Evolutionary conservation across 2,113 vertebrate species (phyloP).

Genomic region (Alligator sinensis): DNA sequence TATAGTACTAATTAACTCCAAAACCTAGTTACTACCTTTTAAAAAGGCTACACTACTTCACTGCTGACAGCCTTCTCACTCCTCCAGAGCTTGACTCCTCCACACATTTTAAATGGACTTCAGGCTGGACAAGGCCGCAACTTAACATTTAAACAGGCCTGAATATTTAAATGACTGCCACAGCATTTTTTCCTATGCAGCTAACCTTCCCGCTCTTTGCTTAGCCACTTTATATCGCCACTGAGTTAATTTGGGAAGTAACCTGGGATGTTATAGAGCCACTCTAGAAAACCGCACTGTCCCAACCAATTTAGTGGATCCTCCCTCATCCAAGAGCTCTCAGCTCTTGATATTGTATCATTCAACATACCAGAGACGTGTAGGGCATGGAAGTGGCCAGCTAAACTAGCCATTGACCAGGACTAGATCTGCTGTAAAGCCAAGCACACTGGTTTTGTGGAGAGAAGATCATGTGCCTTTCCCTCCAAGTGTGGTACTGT

Average conservation of each 20-base stretch:
- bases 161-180: background rate
- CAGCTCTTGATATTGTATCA: background rate
- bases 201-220: too few species aligned
- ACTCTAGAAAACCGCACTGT: background rate
- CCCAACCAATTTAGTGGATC: constrained; percentile 49
- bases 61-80: background rate
- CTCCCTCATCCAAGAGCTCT: background rate
- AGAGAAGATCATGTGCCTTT: background rate
- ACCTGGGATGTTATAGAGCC: too few species aligned
- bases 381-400: background rate
- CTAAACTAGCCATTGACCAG: rapidly evolving
- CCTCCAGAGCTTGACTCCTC: background rate
- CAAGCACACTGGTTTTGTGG: background rate
- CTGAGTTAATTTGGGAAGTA: background rate
- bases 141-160: too few species aligned
- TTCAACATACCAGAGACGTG: background rate
- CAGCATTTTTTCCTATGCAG: background rate
- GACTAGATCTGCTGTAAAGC: rapidly evolving
- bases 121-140: background rate
- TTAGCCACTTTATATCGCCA: background rate
- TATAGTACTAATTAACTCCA: background rate
- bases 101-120: background rate
- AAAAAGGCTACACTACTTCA: background rate
- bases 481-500: rapidly evolving
- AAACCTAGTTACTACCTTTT: background rate